Evolutionary conservation across 2,888 invertebrate genomes (phyloP), one percentile per base, ranked within the genome.

Genomic region (Drosophila tripunctata): DNA sequence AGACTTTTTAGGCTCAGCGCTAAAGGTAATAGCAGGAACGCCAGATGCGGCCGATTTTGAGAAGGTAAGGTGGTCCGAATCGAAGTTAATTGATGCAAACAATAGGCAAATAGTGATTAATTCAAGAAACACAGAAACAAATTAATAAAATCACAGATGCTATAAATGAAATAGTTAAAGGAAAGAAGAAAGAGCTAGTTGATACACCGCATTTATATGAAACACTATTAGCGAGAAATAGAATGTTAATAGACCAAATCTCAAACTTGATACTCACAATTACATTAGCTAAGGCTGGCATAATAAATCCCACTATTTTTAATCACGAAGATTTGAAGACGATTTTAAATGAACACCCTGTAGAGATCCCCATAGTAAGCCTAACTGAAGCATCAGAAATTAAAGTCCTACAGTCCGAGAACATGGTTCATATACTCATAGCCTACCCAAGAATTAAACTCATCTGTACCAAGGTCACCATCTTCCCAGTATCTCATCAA

Each of bases 341-440:
- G 3, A 27, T 54, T 19, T 14, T 27, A 14, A 14, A 36, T 12
- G n/a, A n/a, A n/a, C 35, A 54, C 2, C 43, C 30, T 1, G 15
- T 33, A 33, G 33, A 35, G 24, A 12, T 54, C 5, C 27, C 38
- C 21, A 21, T 21, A 21, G 21, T 4, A 21, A 21, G n/a, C n/a
- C 22, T 24, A 5, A 24, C 17, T 1, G 33, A 52, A 33, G 52
- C n/a, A 1, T 41, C 15, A 1, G 14, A 47, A 17, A 36, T 48
- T 4, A 48, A 36, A n/a, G n/a, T 22, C 22, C 22, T 35, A 5
- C 48, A 48, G 24, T 48, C 48, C 22, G 47, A 47, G 8, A 10
- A 47, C 10, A 14, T 22, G 4, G 6, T 47, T 7, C 35, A 15
- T 15, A 48, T 24, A n/a, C 6, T 48, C 10, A 36, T 36, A 22